Evolutionary conservation across 2,888 invertebrate genomes (phyloP), one percentile per base, ranked within the genome.

Genomic region (Acanthosepion esculentum): DNA sequence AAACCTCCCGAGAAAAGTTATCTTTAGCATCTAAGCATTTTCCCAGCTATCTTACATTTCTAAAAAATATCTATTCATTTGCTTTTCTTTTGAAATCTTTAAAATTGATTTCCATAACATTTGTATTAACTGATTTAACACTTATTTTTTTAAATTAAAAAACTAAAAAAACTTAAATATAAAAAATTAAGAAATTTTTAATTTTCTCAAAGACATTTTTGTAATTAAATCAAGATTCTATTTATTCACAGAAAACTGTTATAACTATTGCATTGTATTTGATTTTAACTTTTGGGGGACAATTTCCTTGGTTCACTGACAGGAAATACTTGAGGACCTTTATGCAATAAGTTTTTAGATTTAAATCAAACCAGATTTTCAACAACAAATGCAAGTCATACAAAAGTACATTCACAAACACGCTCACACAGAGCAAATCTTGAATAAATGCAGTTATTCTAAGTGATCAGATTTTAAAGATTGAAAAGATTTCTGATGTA

Each of bases 111-210:
- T 78, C 78, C 78, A 12, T 78, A n/a, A 78, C n/a, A 78, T n/a
- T 78, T 78, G n/a, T 78, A 15, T n/a, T 78, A 78, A 78, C 78
- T 78, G n/a, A 78, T 78, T 78, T 78, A 78, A 78, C 78, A 78
- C 78, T n/a, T 78, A 15, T n/a, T n/a, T 78, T 78, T 78, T n/a
- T 12, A n/a, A 78, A n/a, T 15, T 5, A 78, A 78, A 78, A 20
- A 78, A n/a, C n/a, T 78, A 15, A 78, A 10, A n/a, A 78, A 78
- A 5, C 0, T 1, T n/a, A 78, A n/a, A 15, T 78, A 2, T n/a
- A n/a, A 33, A 78, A 78, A 78, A 78, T 26, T 15, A 59, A 23
- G 20, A 59, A 59, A 59, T 78, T 78, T 15, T 78, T 29, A 78
- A 78, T 78, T n/a, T 78, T 78, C 10, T n/a, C 12, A n/a, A 78